Conservation (phyloP, 2,888 invertebrate species). For the Clanis bilineata region DNA sequence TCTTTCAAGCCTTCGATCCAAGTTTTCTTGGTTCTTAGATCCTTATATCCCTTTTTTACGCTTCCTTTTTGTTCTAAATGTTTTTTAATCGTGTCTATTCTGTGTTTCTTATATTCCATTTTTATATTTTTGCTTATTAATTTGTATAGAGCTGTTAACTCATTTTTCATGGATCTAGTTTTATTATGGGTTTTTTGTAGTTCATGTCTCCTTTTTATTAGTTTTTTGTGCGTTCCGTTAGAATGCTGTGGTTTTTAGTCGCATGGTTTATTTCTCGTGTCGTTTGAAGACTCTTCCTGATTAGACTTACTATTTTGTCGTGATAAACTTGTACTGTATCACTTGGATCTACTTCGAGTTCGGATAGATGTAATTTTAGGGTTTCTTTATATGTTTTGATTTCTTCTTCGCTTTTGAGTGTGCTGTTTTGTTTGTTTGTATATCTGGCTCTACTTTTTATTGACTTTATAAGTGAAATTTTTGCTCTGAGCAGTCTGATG, state of each 20-base stretch:
- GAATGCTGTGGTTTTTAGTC: constrained; percentile 12
- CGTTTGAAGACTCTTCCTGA: constrained; percentile 16
- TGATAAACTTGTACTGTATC: constrained; percentile 19
- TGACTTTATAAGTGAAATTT: constrained; percentile 17
- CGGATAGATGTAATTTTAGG: constrained; percentile 1
- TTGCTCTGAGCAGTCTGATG: constrained; percentile 27
- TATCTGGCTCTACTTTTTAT: constrained; percentile 23
- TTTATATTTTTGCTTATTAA: constrained; percentile 20
- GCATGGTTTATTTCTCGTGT: too few species aligned
- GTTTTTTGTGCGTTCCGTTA: constrained; percentile 21
- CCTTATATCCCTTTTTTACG: constrained; percentile 21
- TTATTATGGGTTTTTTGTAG: constrained; percentile 25
- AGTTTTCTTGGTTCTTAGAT: constrained; percentile 21
- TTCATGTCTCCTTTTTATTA: constrained; percentile 23
- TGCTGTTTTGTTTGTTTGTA: constrained; percentile 12
- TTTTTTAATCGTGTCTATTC: constrained; percentile 17
- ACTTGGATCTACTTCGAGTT: neutral
- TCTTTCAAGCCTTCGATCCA: constrained; percentile 24
- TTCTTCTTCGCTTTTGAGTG: constrained; percentile 17
- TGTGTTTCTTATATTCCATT: constrained; percentile 18
- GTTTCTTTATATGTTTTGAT: neutral
- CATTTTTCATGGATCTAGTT: constrained; percentile 22
- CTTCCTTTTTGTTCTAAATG: constrained; percentile 17
- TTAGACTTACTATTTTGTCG: constrained; percentile 19
- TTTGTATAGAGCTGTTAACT: constrained; percentile 23